Evolutionary conservation across 2,888 invertebrate genomes (phyloP), one percentile per base, ranked within the genome.

Genomic region (Thera britannica): DNA sequence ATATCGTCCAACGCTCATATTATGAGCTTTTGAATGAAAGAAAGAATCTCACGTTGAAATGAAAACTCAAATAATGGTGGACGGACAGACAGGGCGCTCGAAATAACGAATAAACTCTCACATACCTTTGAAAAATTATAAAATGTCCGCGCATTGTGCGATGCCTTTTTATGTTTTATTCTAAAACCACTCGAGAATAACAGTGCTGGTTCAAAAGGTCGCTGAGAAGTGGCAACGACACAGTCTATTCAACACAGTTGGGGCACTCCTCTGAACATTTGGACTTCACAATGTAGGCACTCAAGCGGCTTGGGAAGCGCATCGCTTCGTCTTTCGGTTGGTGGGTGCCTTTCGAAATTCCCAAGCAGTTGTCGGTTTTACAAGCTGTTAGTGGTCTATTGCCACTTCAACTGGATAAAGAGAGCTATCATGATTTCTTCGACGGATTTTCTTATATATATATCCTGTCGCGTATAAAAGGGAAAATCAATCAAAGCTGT

Each of bases 151-250:
- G 58, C 67, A 72, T 71, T 74, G 71, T 71, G 59, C 48, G 48
- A 36, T 11, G 58, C 51, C 49, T 68, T 67, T 52, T 70, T 72
- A 70, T 69, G 65, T 73, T 75, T 73, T 74, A 74, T 71, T 76
- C 62, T 72, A 73, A 73, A 73, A 70, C 74, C 71, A 71, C 72
- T 76, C 59, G 71, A 66, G 72, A 69, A 70, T 74, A 75, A 73
- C 72, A 72, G 61, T 59, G 64, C 66, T 56, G 71, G 63, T 65
- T 71, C 52, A 68, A 73, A 71, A 65, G 69, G 69, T 71, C 67
- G 67, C 63, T 36, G 55, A 48, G 62, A 68, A 65, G 65, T 65
- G 68, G 54, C 58, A 41, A 54, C 35, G 35, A 35, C 68, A 68
- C 58, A 58, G 44, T 7, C 35, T 1, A 3, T 2, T 7, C 0